A percentile compares a stretch with the other conserved stretches of the same genome.
Conservation (phyloP, 2,113 vertebrate species). For the Odocoileus hemionus region DNA sequence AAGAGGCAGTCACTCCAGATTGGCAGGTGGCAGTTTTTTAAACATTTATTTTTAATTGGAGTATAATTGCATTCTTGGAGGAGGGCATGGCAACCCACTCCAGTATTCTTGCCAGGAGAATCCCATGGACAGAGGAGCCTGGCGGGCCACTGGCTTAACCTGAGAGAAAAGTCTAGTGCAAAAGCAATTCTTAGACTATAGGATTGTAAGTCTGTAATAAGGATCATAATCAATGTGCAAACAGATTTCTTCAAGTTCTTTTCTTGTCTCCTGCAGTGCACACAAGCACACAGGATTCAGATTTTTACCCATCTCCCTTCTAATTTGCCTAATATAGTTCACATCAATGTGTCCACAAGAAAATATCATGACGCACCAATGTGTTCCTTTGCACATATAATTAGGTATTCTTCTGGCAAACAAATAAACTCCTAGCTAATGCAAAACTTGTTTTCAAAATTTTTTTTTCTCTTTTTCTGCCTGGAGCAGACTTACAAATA, state of each 20-base stretch:
- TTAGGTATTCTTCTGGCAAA: slow-evolving; percentile 42
- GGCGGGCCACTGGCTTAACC: neutral
- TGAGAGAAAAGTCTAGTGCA: neutral
- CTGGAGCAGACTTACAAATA: slow-evolving; percentile 70
- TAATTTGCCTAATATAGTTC: neutral
- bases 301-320: neutral
- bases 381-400: slow-evolving; percentile 34
- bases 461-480: slow-evolving; percentile 53
- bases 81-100: neutral
- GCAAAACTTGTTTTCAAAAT: slow-evolving; percentile 60
- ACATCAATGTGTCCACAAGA: neutral
- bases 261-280: neutral
- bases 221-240: neutral
- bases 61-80: neutral
- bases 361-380: slow-evolving; percentile 13
- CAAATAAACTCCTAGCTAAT: slow-evolving; percentile 53
- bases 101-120: neutral
- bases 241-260: neutral
- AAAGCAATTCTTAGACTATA: neutral
- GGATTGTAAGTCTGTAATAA: neutral
- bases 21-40: neutral
- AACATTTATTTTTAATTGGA: neutral
- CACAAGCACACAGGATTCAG: neutral
- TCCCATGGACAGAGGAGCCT: neutral
- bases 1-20: neutral